Base-by-base conservation (phyloP, 2,113 vertebrate genomes). In the Numida meleagris region DNA sequence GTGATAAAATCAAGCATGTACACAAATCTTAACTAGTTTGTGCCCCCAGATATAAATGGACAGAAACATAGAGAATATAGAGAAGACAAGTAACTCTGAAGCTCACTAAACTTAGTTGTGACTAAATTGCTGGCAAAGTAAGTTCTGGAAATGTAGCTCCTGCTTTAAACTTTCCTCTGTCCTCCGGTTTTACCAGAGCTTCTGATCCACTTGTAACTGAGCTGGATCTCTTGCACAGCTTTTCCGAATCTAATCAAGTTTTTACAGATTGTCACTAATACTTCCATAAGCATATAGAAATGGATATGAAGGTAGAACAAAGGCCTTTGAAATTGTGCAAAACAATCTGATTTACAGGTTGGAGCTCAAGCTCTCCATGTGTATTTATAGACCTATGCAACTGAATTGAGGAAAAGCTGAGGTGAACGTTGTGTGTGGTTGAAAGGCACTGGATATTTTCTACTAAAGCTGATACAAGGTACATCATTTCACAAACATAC, bases 321-420 rank as follows among this genome's bases (percentile, higher is more conserved):
- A 42, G n/a, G 20, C 27, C 84, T 86, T 16, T 34, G 19, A 82
- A 75, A 65, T 12, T 16, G 12, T 15, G 16, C 14, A 57, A 73
- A 91, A 27, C 48, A 31, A 82, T n/a, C 8, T 13, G 38, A 34
- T 29, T 14, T 0, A 18, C 23, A 72, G n/a, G 34, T 63, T 67
- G 40, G 33, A 91, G 31, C 48, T 51, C 25, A 43, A 45, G 27
- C 65, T 84, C n/a, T 71, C 18, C 5, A 6, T 38, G 20, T 24
- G 10, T 21, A 19, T 29, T 53, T 78, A 29, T 2, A 70, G 23
- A 17, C 24, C 24, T 29, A 6, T 17, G 12, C 19, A 36, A 19
- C 16, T 0, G 0, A 63, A 65, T 0, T 12, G 45, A 73, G 59
- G 20, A 9, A 55, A 65, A 86, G 17, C 9, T 10, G 6, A 18